phyloP scores from a whole-genome alignment of 53 echinoderm and acorn worm species.

The Temnopleurus reevesii region DNA sequence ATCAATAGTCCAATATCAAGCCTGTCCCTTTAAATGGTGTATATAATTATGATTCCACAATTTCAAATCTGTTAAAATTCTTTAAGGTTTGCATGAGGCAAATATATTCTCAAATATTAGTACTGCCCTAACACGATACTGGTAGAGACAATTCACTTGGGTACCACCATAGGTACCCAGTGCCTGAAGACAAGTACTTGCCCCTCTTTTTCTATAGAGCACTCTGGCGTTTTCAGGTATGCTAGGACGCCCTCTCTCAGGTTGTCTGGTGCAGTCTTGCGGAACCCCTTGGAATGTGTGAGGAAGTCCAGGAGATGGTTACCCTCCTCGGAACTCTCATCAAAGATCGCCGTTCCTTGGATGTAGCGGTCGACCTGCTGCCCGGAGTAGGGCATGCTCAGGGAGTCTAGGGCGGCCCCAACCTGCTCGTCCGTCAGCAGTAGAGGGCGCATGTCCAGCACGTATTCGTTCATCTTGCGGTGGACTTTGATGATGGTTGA shows the following conservation, averaged over 20 bases:
- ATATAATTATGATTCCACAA: too few species aligned
- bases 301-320: conserved; percentile 55
- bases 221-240: conserved; percentile 33
- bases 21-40: too few species aligned
- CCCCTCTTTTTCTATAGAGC: conserved; percentile 38
- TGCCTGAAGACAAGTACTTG: conserved; percentile 23
- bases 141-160: conserved; percentile 4
- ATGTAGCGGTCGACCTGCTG: conserved; percentile 5
- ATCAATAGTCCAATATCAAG: too few species aligned
- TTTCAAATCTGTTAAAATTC: too few species aligned
- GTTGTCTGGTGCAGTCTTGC: conserved; percentile 32
- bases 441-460: not conserved
- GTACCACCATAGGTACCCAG: conserved; percentile 31
- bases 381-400: not conserved
- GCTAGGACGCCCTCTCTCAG: not conserved
- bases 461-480: conserved; percentile 29
- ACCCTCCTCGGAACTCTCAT: conserved; percentile 20
- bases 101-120: too few species aligned
- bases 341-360: conserved; percentile 36
- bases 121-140: too few species aligned
- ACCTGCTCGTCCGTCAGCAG: conserved; percentile 35
- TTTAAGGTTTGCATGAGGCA: too few species aligned
- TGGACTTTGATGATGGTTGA: conserved; percentile 50
- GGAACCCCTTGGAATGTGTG: conserved; percentile 51
- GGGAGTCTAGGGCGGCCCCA: not conserved